These are phyloP conservation scores for Ameiurus melas DNA, from an alignment of 2,113 vertebrate genomes.

Conservation along the genomic window DNA sequence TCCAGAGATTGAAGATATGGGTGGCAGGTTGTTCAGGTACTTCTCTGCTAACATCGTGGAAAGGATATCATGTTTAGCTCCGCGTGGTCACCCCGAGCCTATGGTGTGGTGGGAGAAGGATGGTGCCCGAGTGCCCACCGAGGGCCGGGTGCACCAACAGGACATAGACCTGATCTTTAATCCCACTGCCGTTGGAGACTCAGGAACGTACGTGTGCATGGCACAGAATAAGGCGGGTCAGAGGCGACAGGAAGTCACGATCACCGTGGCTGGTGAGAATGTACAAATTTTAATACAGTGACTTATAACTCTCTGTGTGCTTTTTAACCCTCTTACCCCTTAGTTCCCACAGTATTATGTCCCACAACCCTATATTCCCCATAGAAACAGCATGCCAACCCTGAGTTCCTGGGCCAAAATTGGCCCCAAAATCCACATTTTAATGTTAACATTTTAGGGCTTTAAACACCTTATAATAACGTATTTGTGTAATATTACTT, in stretches of 20 bases:
- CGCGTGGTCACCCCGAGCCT: constrained; percentile 78
- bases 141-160: constrained; percentile 83
- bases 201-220: constrained; percentile 84
- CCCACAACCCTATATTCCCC: no score
- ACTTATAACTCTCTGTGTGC: neutral
- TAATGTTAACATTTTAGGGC: no score
- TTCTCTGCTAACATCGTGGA: constrained; percentile 80
- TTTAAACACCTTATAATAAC: no score
- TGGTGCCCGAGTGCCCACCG: constrained; percentile 70
- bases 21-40: constrained; percentile 67
- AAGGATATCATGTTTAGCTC: constrained; percentile 76
- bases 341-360: no score
- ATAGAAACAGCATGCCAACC: no score
- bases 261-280: constrained; percentile 91
- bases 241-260: constrained; percentile 78
- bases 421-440: no score
- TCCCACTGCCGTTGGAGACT: constrained; percentile 72
- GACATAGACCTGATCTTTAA: constrained; percentile 81
- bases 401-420: no score
- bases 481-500: no score
- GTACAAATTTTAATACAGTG: neutral
- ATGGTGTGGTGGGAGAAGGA: constrained; percentile 87
- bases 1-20: constrained; percentile 89
- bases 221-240: constrained; percentile 89
- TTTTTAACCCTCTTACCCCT: no score